These are phyloP conservation scores for Pilophorus perplexus DNA, from an alignment of 2,888 invertebrate species.

Conservation along the genomic window DNA sequence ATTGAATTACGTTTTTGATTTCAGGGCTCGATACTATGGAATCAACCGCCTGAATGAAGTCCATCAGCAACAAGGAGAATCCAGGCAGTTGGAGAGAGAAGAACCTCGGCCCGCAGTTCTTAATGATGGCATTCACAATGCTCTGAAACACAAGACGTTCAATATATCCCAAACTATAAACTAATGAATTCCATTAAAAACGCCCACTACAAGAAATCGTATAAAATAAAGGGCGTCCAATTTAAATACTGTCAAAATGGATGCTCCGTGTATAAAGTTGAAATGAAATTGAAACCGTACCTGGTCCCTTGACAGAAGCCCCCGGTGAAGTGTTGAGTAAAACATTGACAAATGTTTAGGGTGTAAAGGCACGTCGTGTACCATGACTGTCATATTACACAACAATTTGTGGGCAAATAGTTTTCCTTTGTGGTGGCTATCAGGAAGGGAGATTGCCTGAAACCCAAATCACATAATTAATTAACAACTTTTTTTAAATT, in stretches of 20 bases:
- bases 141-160: conserved; percentile 61
- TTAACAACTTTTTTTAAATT: too few species aligned
- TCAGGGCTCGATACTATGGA: conserved; percentile 80
- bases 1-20: conserved; percentile 57
- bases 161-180: too few species aligned
- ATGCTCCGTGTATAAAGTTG: too few species aligned
- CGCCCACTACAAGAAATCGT: too few species aligned
- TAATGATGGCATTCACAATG: conserved; percentile 72
- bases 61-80: conserved; percentile 78
- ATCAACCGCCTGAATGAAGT: conserved; percentile 87
- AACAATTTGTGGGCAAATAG: conserved; percentile 81
- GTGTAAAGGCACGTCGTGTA: conserved; percentile 70
- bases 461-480: conserved; percentile 12
- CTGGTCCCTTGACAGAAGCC: conserved; percentile 62
- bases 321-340: conserved; percentile 77
- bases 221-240: too few species aligned
- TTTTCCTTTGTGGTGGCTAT: conserved; percentile 73
- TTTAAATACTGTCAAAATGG: too few species aligned
- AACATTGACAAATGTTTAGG: conserved; percentile 77
- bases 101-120: conserved; percentile 78
- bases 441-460: conserved; percentile 68
- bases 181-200: conserved; percentile 28
- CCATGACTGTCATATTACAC: conserved; percentile 73
- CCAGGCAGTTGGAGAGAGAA: conserved; percentile 85
- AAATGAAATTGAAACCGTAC: conserved; percentile 53